Evolutionary conservation across 2,113 vertebrate genomes (phyloP).

Genomic region (Plotosus lineatus): DNA sequence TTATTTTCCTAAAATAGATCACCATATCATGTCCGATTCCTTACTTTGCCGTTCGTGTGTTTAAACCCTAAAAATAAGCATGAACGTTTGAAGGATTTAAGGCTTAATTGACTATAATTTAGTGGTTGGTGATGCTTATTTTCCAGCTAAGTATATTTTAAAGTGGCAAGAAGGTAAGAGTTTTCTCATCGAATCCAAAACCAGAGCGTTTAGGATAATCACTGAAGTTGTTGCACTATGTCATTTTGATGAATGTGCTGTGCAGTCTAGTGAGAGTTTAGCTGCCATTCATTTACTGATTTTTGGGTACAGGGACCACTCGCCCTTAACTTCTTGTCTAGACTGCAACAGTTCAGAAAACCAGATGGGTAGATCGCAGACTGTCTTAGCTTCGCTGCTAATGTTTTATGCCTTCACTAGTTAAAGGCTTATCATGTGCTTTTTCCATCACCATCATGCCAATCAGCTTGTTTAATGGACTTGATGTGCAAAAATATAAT

Average conservation of each 20-base stretch:
- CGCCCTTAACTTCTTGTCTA: not conserved
- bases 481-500: not conserved
- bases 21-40: not conserved
- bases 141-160: constrained; percentile 23
- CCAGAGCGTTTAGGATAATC: constrained; percentile 8
- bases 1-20: not conserved
- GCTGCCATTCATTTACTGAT: constrained; percentile 17
- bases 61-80: not conserved
- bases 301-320: not conserved
- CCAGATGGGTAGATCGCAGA: not conserved
- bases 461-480: not conserved
- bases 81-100: not conserved
- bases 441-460: not conserved
- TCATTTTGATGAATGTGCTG: constrained; percentile 26
- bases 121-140: constrained; percentile 11
- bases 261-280: not conserved
- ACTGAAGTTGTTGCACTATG: constrained; percentile 3
- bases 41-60: not conserved
- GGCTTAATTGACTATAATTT: constrained; percentile 7
- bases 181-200: constrained; percentile 18
- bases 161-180: constrained; percentile 16
- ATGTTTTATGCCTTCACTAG: not conserved
- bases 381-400: not conserved
- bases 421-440: not conserved
- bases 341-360: constrained; percentile 6